These are phyloP conservation scores for Zaprionus ornatus DNA, from an alignment of 1,140 invertebrate genomes.

Conservation along the genomic window DNA sequence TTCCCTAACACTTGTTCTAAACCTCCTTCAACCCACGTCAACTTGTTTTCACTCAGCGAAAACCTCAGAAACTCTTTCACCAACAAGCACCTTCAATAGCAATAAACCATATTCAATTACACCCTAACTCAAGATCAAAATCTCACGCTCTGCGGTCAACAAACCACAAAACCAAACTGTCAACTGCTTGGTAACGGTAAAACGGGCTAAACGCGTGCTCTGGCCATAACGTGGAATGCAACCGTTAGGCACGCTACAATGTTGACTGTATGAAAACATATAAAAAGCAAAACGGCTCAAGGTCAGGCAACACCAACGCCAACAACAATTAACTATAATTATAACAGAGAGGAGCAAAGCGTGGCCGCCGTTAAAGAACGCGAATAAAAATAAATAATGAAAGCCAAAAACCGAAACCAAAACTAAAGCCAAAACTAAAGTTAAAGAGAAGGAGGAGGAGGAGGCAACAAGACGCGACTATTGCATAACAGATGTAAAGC, in stretches of 20 bases:
- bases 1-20: neutral
- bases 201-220: conserved; percentile 3
- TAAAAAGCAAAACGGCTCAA: conserved; percentile 62
- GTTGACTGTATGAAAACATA: conserved; percentile 31
- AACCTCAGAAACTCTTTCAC: neutral
- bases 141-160: conserved; percentile 33
- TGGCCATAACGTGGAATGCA: conserved; percentile 40
- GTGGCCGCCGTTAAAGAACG: conserved; percentile 47
- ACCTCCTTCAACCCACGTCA: neutral
- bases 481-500: conserved; percentile 67
- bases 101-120: conserved; percentile 1
- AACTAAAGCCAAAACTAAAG: conserved; percentile 37
- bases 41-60: neutral
- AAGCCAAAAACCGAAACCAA: conserved; percentile 79
- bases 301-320: conserved; percentile 47
- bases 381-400: conserved; percentile 63
- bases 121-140: neutral
- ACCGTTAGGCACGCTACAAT: conserved; percentile 58
- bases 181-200: conserved; percentile 33
- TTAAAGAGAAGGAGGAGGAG: conserved; percentile 24
- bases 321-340: conserved; percentile 74
- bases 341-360: conserved; percentile 55
- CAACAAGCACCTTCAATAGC: neutral
- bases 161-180: conserved; percentile 33
- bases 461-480: conserved; percentile 42